Base-by-base conservation (phyloP, 2,888 invertebrate genomes). In the Meiosimyza decipiens region DNA sequence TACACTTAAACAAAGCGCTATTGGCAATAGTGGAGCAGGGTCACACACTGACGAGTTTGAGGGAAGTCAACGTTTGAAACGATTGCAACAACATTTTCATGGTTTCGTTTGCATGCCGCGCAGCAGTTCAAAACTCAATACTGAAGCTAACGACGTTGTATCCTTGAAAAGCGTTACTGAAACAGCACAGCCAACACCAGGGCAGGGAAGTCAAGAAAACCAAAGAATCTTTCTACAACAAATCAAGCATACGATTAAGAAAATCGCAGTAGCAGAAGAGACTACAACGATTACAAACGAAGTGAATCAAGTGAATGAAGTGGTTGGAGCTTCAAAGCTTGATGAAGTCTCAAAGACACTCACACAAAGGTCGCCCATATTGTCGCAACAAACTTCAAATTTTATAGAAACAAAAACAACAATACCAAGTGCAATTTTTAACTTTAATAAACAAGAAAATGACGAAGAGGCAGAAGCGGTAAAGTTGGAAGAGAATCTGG, bases 51-150 rank as follows among this genome's bases (percentile, higher is more conserved):
- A 79, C 76, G 77, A 81, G 55, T 88, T 88, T 77, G 87, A 88
- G 78, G 87, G 87, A 63, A 87, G 87, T 78, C 88, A 88, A 70
- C 85, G 89, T 65, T 81, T 90, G 71, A 89, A 89, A 79, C 86
- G 88, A 72, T 81, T 89, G 70, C 89, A 89, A 80, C 85, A 87
- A 77, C 84, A 86, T 80, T 86, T 86, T 79, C 84, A 85, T 80
- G 84, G 83, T 78, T 79, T 76, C 71, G 74, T 77, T 72, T 73
- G 78, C 74, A 73, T 77, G 67, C 73, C 77, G 64, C 69, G 71
- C 18, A 75, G 72, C 22, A 54, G 71, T 63, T 67, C 51, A 12
- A 13, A 51, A 47, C 60, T 60, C 55, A 50, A 51, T 63, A 49
- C 68, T 18, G 18, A 59, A 28, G 62, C 51, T 9, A 40, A 40